Conservation (phyloP, 2,888 invertebrate genomes). For the Hedychridium roseum region DNA sequence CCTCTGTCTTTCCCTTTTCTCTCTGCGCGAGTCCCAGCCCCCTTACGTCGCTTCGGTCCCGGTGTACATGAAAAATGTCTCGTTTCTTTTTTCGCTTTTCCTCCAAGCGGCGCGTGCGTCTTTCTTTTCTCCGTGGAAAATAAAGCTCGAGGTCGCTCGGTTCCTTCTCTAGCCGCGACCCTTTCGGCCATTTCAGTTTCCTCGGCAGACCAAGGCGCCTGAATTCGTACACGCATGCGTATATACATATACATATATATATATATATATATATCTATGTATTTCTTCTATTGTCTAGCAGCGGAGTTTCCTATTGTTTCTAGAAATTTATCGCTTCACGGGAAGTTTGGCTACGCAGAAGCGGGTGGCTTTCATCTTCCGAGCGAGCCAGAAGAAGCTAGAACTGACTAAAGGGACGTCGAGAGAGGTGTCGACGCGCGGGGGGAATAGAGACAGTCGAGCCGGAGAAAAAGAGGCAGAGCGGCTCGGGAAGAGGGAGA, state of each 20-base stretch:
- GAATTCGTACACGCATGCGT: no score
- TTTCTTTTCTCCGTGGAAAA: slow-evolving; percentile 23
- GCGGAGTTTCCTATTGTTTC: slow-evolving; percentile 62
- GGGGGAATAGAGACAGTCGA: background rate
- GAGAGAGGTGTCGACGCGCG: background rate
- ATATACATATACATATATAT: background rate
- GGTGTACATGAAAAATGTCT: slow-evolving; percentile 26
- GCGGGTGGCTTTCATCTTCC: slow-evolving; percentile 58
- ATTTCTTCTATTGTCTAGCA: slow-evolving; percentile 62
- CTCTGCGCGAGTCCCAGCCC: background rate
- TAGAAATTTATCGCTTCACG: slow-evolving; percentile 61
- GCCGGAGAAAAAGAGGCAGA: slow-evolving; percentile 1
- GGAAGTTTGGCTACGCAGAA: slow-evolving; percentile 57
- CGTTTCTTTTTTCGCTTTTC: slow-evolving; percentile 23
- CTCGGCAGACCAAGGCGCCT: no score
- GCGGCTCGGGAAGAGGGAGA: slow-evolving; percentile 4
- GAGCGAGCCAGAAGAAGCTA: slow-evolving; percentile 1
- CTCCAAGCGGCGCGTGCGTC: slow-evolving; percentile 9
- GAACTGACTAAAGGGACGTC: background rate
- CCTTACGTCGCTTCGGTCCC: slow-evolving; percentile 17
- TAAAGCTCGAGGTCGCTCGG: slow-evolving; percentile 38
- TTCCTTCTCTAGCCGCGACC: slow-evolving; percentile 41
- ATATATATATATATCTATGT: slow-evolving; percentile 35
- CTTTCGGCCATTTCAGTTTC: slow-evolving; percentile 18
- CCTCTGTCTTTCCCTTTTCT: slow-evolving; percentile 9